Conservation (phyloP, 2,888 invertebrate species). For the Heliconius charithonia region DNA sequence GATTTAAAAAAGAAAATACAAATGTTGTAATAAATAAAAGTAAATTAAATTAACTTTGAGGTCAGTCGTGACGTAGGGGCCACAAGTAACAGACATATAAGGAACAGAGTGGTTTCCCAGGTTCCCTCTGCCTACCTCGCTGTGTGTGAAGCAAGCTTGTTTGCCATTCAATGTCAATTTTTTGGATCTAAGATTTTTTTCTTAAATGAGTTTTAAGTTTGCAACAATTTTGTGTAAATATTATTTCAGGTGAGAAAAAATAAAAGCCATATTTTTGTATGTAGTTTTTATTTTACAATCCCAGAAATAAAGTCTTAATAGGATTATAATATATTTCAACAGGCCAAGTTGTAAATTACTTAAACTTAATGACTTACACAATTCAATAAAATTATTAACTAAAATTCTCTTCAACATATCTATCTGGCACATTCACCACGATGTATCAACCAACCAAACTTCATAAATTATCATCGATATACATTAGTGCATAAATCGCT, state of each 20-base stretch:
- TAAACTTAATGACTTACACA: constrained; percentile 84
- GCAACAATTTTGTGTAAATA: neutral
- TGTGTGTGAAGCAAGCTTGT: too few species aligned
- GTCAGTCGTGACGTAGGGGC: too few species aligned
- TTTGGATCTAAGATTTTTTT: too few species aligned
- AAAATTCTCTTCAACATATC: constrained; percentile 83
- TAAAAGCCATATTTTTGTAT: constrained; percentile 53
- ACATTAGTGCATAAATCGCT: constrained; percentile 75
- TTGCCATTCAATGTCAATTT: too few species aligned
- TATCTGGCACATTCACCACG: constrained; percentile 81
- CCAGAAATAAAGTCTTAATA: constrained; percentile 83
- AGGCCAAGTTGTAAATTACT: constrained; percentile 84
- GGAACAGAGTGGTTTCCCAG: too few species aligned
- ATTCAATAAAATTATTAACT: constrained; percentile 84
- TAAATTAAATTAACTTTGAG: too few species aligned
- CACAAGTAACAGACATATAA: too few species aligned
- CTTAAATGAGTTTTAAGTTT: too few species aligned
- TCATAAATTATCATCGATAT: constrained; percentile 72
- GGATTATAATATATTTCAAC: constrained; percentile 84
- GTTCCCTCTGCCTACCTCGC: too few species aligned
- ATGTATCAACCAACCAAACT: constrained; percentile 81
- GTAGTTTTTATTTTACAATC: constrained; percentile 83
- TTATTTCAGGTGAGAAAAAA: constrained; percentile 11
- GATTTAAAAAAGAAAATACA: too few species aligned
- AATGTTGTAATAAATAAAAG: too few species aligned